Conservation (phyloP, 1,140 invertebrate species). For the Diploscapter pachys region DNA sequence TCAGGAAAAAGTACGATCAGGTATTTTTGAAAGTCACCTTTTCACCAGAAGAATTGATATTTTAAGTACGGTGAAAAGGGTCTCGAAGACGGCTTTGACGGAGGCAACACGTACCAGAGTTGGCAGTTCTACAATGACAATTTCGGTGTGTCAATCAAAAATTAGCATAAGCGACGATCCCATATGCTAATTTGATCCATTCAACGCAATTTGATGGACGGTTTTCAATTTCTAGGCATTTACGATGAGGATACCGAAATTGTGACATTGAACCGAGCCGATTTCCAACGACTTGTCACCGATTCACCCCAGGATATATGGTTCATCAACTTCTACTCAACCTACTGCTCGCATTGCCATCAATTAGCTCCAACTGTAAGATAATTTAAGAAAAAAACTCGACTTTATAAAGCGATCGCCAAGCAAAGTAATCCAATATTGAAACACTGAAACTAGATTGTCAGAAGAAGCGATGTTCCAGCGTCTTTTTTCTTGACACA, state of each 20-base stretch:
- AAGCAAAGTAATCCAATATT: too few relatives aligned
- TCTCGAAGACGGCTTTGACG: constrained; percentile 63
- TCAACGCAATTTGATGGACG: not conserved
- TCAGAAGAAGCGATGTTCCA: too few relatives aligned
- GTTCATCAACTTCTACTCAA: constrained; percentile 82
- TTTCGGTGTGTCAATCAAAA: constrained; percentile 67
- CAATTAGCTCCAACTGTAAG: constrained; percentile 68
- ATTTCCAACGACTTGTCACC: constrained; percentile 70
- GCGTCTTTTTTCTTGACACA: too few relatives aligned
- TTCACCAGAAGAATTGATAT: too few relatives aligned
- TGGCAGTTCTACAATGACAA: constrained; percentile 79
- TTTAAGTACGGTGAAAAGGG: constrained; percentile 70
- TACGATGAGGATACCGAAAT: constrained; percentile 82
- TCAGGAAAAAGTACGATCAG: constrained; percentile 75
- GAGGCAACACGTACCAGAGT: constrained; percentile 69
- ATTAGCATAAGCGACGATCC: too few relatives aligned
- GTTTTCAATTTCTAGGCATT: constrained; percentile 63
- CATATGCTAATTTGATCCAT: too few relatives aligned
- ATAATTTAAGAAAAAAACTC: too few relatives aligned
- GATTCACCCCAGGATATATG: constrained; percentile 68
- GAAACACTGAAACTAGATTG: too few relatives aligned
- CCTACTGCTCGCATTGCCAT: constrained; percentile 79
- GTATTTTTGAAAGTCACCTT: too few relatives aligned
- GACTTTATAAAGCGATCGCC: too few relatives aligned
- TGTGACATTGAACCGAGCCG: constrained; percentile 71